Percentiles rank a stretch among this genome's conserved stretches.
phyloP scores from a whole-genome alignment of 2,797 vertebrate genomes.

The Siniperca scherzeri region DNA sequence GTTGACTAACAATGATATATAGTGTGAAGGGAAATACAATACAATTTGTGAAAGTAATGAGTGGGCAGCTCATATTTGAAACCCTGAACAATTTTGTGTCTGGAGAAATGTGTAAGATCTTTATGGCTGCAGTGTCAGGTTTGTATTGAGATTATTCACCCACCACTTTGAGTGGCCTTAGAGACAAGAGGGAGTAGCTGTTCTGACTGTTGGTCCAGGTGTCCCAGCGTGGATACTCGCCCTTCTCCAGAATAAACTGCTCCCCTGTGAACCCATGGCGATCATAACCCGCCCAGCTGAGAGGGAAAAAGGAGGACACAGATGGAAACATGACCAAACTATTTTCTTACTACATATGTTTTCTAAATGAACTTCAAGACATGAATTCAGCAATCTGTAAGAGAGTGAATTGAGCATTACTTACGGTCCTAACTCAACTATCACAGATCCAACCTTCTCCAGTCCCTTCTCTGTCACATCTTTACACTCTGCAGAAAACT shows the following conservation, averaged over 20 bases:
- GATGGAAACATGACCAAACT: not conserved
- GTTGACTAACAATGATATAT: not conserved
- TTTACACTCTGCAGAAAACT: conserved; percentile 90
- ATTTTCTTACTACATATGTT: not conserved
- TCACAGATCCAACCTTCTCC: conserved; percentile 92
- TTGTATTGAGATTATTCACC: conserved; percentile 10
- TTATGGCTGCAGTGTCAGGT: not conserved
- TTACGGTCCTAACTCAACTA: conserved; percentile 93
- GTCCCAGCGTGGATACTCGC: conserved; percentile 94
- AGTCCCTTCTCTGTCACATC: conserved; percentile 89
- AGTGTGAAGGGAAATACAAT: not conserved
- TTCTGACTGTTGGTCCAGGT: conserved; percentile 94
- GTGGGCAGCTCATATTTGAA: not conserved
- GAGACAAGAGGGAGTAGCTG: conserved; percentile 90
- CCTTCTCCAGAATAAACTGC: conserved; percentile 94
- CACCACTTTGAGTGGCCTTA: conserved; percentile 88
- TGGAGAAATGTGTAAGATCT: not conserved
- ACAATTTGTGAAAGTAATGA: not conserved
- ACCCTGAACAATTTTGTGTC: not conserved
- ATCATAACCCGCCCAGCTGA: conserved; percentile 91
- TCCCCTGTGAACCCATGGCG: conserved; percentile 87
- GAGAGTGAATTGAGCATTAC: conserved; percentile 66
- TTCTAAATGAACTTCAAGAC: not conserved
- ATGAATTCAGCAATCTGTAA: not conserved
- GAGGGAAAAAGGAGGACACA: not conserved